A percentile compares a stretch with the other conserved stretches of the same genome.
Evolutionary conservation across 2,113 vertebrate genomes (phyloP).

Genomic region (Dasyprocta punctata): DNA sequence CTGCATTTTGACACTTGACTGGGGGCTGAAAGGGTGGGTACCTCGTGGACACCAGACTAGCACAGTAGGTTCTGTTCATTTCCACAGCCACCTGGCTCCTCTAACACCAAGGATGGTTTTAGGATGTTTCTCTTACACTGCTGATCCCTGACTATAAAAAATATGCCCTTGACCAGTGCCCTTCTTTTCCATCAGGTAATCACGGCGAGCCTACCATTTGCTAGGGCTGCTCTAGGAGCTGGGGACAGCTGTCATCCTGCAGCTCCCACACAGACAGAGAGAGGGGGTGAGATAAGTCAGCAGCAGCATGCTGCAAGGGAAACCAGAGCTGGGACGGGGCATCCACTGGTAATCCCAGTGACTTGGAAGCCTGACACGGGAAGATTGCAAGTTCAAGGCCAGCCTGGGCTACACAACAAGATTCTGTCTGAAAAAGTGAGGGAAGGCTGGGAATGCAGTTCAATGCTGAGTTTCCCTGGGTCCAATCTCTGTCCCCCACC

Average conservation of each 20-base stretch:
- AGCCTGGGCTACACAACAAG: background rate
- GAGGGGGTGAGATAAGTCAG: background rate
- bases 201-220: rapidly evolving
- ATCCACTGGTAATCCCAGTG: background rate
- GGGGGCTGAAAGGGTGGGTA: background rate
- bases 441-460: background rate
- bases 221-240: background rate
- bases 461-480: background rate
- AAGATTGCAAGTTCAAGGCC: background rate
- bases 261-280: background rate
- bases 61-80: rapidly evolving
- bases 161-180: background rate
- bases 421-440: background rate
- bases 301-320: background rate
- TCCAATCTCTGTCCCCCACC: background rate
- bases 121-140: background rate
- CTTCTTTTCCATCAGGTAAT: background rate
- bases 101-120: background rate
- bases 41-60: background rate
- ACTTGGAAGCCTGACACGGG: background rate
- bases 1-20: background rate
- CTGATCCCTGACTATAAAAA: background rate
- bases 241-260: background rate
- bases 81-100: too few species aligned
- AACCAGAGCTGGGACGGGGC: background rate